These are phyloP conservation scores for Lophius americanus DNA, from an alignment of 2,797 vertebrate species.

Conservation along the genomic window DNA sequence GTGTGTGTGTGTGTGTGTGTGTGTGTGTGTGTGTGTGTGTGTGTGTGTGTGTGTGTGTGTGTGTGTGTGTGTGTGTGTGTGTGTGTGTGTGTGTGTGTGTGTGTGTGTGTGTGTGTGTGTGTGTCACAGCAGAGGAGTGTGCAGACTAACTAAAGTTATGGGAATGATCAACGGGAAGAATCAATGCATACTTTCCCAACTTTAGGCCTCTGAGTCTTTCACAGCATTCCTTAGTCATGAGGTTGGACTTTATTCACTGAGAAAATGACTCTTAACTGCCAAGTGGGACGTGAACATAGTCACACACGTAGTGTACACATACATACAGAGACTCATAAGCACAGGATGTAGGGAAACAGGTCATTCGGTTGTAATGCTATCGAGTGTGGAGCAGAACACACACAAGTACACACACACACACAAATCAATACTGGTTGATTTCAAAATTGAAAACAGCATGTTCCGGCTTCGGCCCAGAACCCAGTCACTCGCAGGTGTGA, in stretches of 20 bases:
- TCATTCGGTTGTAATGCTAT: conserved; percentile 29
- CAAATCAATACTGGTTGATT: conserved; percentile 71
- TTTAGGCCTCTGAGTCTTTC: conserved; percentile 67
- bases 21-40: conserved; percentile 17
- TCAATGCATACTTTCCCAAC: conserved; percentile 71
- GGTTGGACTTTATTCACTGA: conserved; percentile 41
- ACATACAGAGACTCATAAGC: conserved; percentile 1
- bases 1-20: conserved; percentile 31
- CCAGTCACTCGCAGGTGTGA: no score
- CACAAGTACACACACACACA: conserved; percentile 2
- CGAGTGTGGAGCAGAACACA: conserved; percentile 30
- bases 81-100: conserved; percentile 9
- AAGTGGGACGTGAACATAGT: conserved; percentile 37
- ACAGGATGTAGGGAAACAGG: conserved; percentile 46
- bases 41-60: conserved; percentile 2
- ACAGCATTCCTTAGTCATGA: conserved; percentile 76
- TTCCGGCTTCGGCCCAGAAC: no score
- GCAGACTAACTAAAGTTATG: conserved; percentile 41
- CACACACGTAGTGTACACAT: conserved; percentile 17
- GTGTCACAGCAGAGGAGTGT: conserved; percentile 35
- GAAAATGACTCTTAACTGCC: conserved; percentile 45
- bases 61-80: conserved; percentile 23
- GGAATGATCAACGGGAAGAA: conserved; percentile 61
- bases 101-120: conserved; percentile 9
- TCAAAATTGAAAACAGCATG: conserved; percentile 30